Conservation (phyloP, 2,797 vertebrate genomes). For the Oceanodroma leucorhoa region DNA sequence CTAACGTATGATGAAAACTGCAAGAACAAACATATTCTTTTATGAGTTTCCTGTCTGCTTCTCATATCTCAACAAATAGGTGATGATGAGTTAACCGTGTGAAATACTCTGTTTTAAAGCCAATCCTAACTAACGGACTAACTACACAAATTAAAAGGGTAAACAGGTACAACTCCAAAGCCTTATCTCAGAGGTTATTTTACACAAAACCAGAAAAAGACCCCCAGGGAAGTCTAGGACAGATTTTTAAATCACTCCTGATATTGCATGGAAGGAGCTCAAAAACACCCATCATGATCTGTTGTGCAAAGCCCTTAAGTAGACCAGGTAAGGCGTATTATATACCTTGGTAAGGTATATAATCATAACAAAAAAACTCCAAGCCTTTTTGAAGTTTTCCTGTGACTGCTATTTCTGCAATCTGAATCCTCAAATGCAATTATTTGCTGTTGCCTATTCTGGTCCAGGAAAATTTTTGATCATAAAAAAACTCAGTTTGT, state of each 20-base stretch:
- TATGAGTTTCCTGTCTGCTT: neutral
- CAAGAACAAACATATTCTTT: neutral
- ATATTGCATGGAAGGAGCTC: neutral
- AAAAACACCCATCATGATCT: neutral
- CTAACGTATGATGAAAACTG: neutral
- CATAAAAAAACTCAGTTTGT: neutral
- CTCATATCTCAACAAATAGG: neutral
- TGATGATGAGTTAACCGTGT: neutral
- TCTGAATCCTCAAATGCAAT: neutral
- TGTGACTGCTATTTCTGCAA: neutral
- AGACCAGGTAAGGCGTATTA: neutral
- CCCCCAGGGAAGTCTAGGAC: neutral
- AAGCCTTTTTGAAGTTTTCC: neutral
- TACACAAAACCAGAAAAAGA: neutral
- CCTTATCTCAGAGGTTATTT: neutral
- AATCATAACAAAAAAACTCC: neutral
- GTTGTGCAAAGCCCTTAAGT: neutral
- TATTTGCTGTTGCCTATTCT: neutral
- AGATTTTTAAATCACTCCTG: neutral
- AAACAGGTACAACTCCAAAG: neutral
- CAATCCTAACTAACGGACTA: neutral
- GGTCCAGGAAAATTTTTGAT: neutral
- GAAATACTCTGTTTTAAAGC: neutral
- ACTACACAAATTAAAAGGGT: neutral
- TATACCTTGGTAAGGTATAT: neutral